Conservation (phyloP, 2,888 invertebrate genomes). For the Helicoverpa assulta region DNA sequence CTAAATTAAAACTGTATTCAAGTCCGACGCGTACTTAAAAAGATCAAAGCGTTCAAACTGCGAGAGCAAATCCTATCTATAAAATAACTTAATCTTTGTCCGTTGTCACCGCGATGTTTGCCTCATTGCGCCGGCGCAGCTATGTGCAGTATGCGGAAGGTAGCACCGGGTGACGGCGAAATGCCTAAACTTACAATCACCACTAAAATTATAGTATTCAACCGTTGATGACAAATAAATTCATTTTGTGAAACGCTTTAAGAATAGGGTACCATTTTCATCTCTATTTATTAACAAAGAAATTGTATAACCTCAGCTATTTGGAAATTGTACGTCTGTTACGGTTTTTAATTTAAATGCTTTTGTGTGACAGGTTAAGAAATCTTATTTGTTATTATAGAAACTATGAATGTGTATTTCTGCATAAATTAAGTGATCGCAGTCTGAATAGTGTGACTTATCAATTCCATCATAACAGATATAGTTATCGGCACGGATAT, state of each 20-base stretch:
- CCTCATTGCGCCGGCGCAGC: conserved; percentile 69
- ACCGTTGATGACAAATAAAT: conserved; percentile 47
- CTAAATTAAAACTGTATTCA: no score
- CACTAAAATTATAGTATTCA: conserved; percentile 63
- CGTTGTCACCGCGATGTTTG: conserved; percentile 62
- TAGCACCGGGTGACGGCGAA: conserved; percentile 51
- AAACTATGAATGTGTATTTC: not conserved
- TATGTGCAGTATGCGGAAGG: conserved; percentile 82
- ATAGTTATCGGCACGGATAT: no score
- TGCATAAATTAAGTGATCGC: no score
- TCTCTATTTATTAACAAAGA: conserved; percentile 38
- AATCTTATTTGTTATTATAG: conserved; percentile 7
- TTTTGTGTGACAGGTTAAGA: not conserved
- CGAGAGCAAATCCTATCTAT: no score
- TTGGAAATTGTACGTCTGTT: conserved; percentile 40
- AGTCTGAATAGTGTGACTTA: no score
- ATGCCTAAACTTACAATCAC: conserved; percentile 59
- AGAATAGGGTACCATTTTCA: conserved; percentile 38
- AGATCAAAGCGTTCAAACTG: no score
- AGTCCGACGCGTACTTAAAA: no score
- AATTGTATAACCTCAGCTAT: conserved; percentile 42
- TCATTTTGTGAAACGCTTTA: conserved; percentile 52
- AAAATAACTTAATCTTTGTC: conserved; percentile 52
- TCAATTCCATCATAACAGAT: no score
- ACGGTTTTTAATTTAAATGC: conserved; percentile 41